phyloP scores from a whole-genome alignment of 2,888 invertebrate genomes.

The Trisateles emortualis region DNA sequence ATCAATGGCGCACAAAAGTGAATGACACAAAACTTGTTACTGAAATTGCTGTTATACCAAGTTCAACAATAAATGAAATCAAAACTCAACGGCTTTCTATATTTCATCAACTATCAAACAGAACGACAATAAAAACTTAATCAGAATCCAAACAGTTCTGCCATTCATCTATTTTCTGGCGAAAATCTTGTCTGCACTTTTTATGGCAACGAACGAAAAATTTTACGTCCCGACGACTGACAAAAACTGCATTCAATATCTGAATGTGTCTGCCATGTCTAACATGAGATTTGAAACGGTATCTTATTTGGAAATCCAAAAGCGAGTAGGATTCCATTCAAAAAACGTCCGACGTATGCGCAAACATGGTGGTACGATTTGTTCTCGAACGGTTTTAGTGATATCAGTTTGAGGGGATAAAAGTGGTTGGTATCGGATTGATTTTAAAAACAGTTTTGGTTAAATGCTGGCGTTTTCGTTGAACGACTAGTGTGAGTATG shows the following conservation, averaged over 20 bases:
- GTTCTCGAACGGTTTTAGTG: conserved; percentile 34
- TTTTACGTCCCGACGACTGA: conserved; percentile 35
- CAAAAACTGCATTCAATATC: conserved; percentile 59
- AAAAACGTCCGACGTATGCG: conserved; percentile 56
- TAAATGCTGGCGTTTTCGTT: background rate
- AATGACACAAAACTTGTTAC: too few species aligned
- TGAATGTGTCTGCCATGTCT: conserved; percentile 46
- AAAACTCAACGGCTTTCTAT: background rate
- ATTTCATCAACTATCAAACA: conserved; percentile 4
- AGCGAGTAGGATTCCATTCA: conserved; percentile 58
- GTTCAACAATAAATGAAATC: background rate
- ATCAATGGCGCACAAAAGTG: too few species aligned
- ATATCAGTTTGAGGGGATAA: background rate
- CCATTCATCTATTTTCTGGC: conserved; percentile 38
- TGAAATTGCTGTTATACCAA: background rate
- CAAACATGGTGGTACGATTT: conserved; percentile 53
- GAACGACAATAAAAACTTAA: conserved; percentile 40
- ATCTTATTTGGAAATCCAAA: conserved; percentile 78
- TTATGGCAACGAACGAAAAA: conserved; percentile 39
- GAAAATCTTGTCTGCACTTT: conserved; percentile 30
- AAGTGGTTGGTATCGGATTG: background rate
- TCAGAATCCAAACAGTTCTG: conserved; percentile 30
- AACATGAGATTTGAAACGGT: conserved; percentile 68
- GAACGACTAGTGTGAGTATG: background rate
- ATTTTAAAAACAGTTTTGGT: background rate